Percentiles rank a stretch among this genome's conserved stretches.
phyloP scores from a whole-genome alignment of 1,140 invertebrate species.

The Pomacea maculata region DNA sequence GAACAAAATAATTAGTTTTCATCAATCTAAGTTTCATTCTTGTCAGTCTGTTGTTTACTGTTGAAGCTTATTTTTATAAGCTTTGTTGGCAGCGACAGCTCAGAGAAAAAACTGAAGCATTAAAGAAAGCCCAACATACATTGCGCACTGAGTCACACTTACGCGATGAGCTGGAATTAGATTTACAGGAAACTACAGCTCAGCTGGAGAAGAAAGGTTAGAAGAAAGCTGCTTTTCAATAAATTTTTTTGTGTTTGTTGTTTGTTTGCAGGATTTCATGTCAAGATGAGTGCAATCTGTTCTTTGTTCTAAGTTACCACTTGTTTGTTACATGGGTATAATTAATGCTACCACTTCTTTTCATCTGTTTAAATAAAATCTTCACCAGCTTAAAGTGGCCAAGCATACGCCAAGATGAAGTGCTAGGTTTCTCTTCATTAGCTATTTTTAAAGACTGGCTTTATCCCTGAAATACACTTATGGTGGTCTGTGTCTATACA shows the following conservation, averaged over 20 bases:
- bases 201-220: constrained; percentile 44
- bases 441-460: no score
- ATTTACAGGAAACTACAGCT: constrained; percentile 36
- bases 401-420: no score
- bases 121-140: constrained; percentile 37
- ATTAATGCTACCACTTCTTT: no score
- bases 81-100: constrained; percentile 33
- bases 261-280: background rate
- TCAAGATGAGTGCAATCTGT: background rate
- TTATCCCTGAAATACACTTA: background rate
- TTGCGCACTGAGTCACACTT: constrained; percentile 44
- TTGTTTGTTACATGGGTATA: no score
- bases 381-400: no score
- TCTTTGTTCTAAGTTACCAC: no score
- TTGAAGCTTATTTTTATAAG: no score
- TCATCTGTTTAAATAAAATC: no score
- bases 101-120: constrained; percentile 42
- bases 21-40: no score
- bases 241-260: background rate
- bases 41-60: no score
- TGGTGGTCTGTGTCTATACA: background rate
- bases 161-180: constrained; percentile 44
- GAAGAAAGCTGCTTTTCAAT: background rate
- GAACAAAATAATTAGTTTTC: no score
- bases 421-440: no score